Evolutionary conservation across 2,888 invertebrate species (phyloP).

Genomic region (Dromius quadrimaculatus): DNA sequence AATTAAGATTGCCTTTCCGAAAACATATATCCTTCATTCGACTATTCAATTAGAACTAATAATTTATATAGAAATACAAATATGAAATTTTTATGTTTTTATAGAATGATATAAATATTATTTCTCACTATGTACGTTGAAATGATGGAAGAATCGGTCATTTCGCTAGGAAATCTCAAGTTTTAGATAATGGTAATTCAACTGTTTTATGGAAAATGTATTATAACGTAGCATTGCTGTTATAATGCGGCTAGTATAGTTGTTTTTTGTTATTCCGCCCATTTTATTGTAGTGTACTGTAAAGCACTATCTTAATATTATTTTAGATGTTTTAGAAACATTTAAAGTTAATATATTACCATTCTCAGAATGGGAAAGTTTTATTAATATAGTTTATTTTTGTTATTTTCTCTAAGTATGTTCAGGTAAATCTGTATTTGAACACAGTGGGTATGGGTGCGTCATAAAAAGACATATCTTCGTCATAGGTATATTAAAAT

Average conservation of each 20-base stretch:
- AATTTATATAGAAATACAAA: too few relatives aligned
- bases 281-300: conserved; percentile 10
- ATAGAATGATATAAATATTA: too few relatives aligned
- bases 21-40: too few relatives aligned
- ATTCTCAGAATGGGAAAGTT: conserved; percentile 48
- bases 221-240: background rate
- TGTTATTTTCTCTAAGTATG: conserved; percentile 48
- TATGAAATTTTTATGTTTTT: too few relatives aligned
- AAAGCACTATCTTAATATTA: conserved; percentile 21
- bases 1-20: too few relatives aligned
- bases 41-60: too few relatives aligned
- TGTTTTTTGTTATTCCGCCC: conserved; percentile 32
- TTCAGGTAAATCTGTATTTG: conserved; percentile 38
- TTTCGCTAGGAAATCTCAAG: too few relatives aligned
- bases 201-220: too few relatives aligned
- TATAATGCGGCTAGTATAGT: background rate
- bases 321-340: conserved; percentile 48
- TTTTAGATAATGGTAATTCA: too few relatives aligned
- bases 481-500: conserved; percentile 45
- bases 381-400: conserved; percentile 51
- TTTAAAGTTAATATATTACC: conserved; percentile 39
- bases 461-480: conserved; percentile 46
- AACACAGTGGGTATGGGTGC: conserved; percentile 50
- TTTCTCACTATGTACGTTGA: too few relatives aligned
- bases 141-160: too few relatives aligned